These are phyloP conservation scores for Hylaeus anthracinus DNA, from an alignment of 1,140 invertebrate species.

Conservation along the genomic window DNA sequence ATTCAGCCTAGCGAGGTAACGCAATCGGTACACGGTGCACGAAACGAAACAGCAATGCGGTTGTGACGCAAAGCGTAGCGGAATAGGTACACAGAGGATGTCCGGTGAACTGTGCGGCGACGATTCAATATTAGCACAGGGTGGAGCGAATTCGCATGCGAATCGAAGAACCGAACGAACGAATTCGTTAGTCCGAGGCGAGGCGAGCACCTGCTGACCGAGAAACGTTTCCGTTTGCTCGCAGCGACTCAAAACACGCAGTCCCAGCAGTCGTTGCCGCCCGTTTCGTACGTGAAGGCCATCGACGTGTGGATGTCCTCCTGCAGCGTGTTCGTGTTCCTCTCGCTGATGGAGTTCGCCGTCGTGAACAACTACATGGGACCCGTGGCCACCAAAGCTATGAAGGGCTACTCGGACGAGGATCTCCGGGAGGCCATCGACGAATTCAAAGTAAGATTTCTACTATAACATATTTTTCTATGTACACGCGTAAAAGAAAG, in stretches of 20 bases:
- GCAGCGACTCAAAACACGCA: slow-evolving; percentile 94
- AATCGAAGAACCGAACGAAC: slow-evolving; percentile 7
- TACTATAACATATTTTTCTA: too few relatives aligned
- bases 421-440: slow-evolving; percentile 88
- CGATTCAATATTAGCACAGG: neutral
- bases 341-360: slow-evolving; percentile 96
- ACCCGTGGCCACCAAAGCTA: slow-evolving; percentile 91
- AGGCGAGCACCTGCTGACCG: neutral
- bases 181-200: neutral
- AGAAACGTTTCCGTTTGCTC: slow-evolving; percentile 38
- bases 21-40: neutral
- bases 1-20: neutral
- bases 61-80: neutral
- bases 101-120: neutral
- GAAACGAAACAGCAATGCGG: neutral
- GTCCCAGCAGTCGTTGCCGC: slow-evolving; percentile 93
- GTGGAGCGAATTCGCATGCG: too few relatives aligned
- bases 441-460: slow-evolving; percentile 85
- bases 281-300: slow-evolving; percentile 94
- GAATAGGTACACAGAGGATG: too few relatives aligned
- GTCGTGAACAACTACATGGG: slow-evolving; percentile 96
- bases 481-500: too few relatives aligned
- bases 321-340: slow-evolving; percentile 95
- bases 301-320: slow-evolving; percentile 97
- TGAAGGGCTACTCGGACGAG: slow-evolving; percentile 95